Evolutionary conservation across 2,113 vertebrate genomes (phyloP).

Genomic region (Mus spicilegus): DNA sequence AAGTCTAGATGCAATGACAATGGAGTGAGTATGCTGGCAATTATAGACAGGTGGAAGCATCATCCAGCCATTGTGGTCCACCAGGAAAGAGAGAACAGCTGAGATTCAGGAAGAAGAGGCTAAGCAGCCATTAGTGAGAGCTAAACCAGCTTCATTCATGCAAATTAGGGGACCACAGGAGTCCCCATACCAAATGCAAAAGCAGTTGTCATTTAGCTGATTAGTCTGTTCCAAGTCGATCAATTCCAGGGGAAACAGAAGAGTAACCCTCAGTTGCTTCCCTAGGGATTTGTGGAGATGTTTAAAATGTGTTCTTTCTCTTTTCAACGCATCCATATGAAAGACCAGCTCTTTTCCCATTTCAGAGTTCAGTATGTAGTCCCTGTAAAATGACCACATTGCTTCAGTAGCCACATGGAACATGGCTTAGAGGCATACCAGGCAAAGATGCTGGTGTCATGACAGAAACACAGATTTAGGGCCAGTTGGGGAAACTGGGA

Average conservation of each 20-base stretch:
- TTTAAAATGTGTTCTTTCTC: conserved; percentile 40
- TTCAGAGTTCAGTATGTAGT: conserved; percentile 48
- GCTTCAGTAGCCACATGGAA: background rate
- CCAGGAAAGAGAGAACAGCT: background rate
- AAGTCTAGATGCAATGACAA: background rate
- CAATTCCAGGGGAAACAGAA: background rate
- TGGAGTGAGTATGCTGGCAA: background rate
- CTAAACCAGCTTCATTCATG: background rate
- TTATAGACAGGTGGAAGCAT: background rate
- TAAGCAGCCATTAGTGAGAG: background rate
- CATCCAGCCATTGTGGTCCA: background rate
- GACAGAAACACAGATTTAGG: background rate
- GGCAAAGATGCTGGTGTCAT: background rate
- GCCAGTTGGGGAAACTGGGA: background rate
- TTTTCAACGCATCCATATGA: conserved; percentile 36
- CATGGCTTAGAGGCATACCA: background rate
- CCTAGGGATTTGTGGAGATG: background rate
- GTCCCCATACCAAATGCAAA: background rate
- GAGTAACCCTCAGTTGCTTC: conserved; percentile 2
- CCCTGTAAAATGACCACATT: conserved; percentile 1
- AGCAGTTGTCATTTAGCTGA: background rate
- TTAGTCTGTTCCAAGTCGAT: background rate
- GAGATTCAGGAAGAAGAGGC: background rate
- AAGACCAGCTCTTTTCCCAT: background rate
- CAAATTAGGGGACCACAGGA: background rate